Evolutionary conservation across 1,140 invertebrate species (phyloP).

Genomic region (Trypoxylus dichotomus): DNA sequence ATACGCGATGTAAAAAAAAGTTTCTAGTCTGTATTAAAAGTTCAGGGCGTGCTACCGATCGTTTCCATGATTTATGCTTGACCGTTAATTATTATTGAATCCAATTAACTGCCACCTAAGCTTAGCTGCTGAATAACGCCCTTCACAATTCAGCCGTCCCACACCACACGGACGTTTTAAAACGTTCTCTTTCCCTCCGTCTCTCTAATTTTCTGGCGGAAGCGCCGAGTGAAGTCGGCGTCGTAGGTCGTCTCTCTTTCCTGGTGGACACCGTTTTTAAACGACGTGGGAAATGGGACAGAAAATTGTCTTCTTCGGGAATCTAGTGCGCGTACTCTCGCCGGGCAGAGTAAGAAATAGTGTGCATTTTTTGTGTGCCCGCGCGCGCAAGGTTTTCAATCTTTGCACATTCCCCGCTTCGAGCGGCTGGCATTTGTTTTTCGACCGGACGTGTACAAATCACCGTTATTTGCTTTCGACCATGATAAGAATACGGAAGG

Average conservation of each 20-base stretch:
- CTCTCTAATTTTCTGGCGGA: slow-evolving; percentile 6
- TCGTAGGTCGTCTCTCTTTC: neutral
- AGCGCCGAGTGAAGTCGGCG: neutral
- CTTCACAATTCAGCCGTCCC: neutral
- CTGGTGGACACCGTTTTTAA: slow-evolving; percentile 35
- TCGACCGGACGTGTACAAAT: slow-evolving; percentile 51
- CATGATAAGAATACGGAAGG: slow-evolving; percentile 49
- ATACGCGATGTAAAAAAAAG: neutral
- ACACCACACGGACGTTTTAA: slow-evolving; percentile 6
- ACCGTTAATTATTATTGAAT: slow-evolving; percentile 47
- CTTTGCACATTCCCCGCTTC: slow-evolving; percentile 49
- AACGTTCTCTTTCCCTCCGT: neutral
- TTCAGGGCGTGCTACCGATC: neutral
- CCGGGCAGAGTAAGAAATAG: slow-evolving; percentile 42
- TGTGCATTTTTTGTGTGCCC: slow-evolving; percentile 50
- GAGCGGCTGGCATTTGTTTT: slow-evolving; percentile 46
- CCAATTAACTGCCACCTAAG: slow-evolving; percentile 42
- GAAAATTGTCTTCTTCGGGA: slow-evolving; percentile 50
- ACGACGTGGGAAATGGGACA: slow-evolving; percentile 50
- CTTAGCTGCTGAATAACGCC: slow-evolving; percentile 31
- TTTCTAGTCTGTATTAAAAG: neutral
- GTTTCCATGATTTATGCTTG: slow-evolving; percentile 40
- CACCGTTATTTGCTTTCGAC: slow-evolving; percentile 50
- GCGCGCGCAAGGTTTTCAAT: slow-evolving; percentile 44
- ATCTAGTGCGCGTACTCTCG: slow-evolving; percentile 27